phyloP scores from a whole-genome alignment of 2,113 vertebrate species.

The Actenoides hombroni region DNA sequence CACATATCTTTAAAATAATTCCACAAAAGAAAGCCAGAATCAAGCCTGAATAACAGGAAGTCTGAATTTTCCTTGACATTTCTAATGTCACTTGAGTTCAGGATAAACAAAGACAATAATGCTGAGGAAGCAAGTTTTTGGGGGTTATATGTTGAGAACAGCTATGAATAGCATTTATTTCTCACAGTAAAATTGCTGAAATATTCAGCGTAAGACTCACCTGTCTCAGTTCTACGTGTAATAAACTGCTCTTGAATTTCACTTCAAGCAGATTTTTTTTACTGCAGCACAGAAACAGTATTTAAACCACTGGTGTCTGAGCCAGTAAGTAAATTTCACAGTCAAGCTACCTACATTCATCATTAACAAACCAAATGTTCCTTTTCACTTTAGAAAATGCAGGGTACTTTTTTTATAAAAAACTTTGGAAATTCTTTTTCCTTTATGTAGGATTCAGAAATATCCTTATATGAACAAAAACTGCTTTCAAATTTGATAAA shows the following conservation, averaged over 20 bases:
- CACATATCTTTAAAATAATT: not conserved
- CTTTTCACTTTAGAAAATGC: not conserved
- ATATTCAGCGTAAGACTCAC: not conserved
- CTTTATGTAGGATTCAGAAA: not conserved
- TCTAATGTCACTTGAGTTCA: not conserved
- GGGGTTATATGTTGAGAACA: not conserved
- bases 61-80: not conserved
- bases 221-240: not conserved
- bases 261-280: not conserved
- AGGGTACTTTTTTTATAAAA: not conserved
- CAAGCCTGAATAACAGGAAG: not conserved
- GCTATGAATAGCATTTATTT: not conserved
- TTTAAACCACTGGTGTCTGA: not conserved
- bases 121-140: not conserved
- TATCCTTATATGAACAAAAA: not conserved
- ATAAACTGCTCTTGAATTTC: not conserved
- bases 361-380: not conserved
- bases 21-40: not conserved
- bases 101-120: not conserved
- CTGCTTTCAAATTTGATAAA: not conserved
- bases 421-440: not conserved
- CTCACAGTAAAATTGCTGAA: not conserved
- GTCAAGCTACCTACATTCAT: not conserved
- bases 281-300: not conserved
- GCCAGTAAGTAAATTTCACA: not conserved